A percentile compares a stretch with the other conserved stretches of the same genome.
These are phyloP conservation scores for Motacilla tschutschensis DNA, from an alignment of 2,113 vertebrate genomes.

Conservation along the genomic window DNA sequence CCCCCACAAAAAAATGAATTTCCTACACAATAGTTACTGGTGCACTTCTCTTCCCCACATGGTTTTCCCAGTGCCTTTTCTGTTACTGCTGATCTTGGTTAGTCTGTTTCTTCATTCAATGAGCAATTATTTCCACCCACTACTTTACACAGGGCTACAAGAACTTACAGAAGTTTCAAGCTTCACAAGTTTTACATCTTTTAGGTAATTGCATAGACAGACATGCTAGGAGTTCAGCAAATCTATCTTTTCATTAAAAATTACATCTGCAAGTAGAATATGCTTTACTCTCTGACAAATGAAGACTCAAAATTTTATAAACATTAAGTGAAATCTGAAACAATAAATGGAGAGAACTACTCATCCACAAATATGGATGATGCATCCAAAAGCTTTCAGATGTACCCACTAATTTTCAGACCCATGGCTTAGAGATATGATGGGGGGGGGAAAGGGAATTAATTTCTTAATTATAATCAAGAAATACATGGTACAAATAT, in stretches of 20 bases:
- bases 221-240: not conserved
- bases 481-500: not conserved
- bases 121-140: not conserved
- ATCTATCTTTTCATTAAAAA: not conserved
- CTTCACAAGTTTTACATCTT: not conserved
- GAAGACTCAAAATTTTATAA: not conserved
- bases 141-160: not conserved
- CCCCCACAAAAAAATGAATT: not conserved
- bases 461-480: not conserved
- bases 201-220: not conserved
- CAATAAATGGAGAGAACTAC: not conserved
- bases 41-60: not conserved
- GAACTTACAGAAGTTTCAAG: not conserved
- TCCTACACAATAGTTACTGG: not conserved
- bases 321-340: not conserved
- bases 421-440: not conserved
- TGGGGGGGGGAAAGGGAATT: accelerated
- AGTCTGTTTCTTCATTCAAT: not conserved
- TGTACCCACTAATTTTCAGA: not conserved
- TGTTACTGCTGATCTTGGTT: not conserved
- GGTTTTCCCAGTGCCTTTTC: not conserved
- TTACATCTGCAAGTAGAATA: not conserved
- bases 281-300: not conserved
- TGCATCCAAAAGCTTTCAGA: not conserved
- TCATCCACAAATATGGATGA: not conserved